Base-by-base conservation (phyloP, 1,140 invertebrate genomes). In the Protaetia brevitarsis region DNA sequence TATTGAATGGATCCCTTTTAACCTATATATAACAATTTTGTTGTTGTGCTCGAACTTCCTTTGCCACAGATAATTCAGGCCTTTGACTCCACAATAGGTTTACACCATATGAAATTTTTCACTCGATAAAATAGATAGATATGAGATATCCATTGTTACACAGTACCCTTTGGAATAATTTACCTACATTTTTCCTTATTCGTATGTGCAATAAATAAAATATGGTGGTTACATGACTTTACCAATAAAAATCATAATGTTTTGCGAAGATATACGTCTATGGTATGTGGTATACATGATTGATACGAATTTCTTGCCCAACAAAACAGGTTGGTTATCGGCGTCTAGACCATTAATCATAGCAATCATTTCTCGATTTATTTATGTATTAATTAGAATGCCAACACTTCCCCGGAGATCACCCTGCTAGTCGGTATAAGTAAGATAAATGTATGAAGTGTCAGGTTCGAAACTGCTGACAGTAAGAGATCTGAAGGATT, bases 321-420 rank as follows among this genome's bases (percentile, higher is more conserved):
- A 3, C 16, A 37, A 37, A 2, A 11, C 10, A 16, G 11, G 34
- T 37, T 16, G 19, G 19, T 51, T 51, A 23, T 51, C 16, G 19
- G 19, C 6, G 11, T 51, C 13, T n/a, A 23, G 41, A 10, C 19
- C 19, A 51, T 51, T 51, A 51, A 51, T 51, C 41, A 51, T 51
- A 51, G 26, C 19, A 8, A 51, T 51, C 19, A 23, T 51, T 51
- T 7, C 16, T 16, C 41, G 16, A 51, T 51, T 51, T 51, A 51
- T 51, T n/a, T n/a, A n/a, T n/a, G 19, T 51, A 51, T 51, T 51
- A 51, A 51, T 51, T 51, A 51, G 41, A 51, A 51, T 51, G 41
- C 41, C 41, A 51, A 51, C 41, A 51, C 41, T 23, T 51, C 7
- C 19, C 21, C 19, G n/a, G n/a, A 23, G 41, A 16, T 51, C 41